Conservation (phyloP, 2,888 invertebrate species). For the Rhimphoctona megacephalus region DNA sequence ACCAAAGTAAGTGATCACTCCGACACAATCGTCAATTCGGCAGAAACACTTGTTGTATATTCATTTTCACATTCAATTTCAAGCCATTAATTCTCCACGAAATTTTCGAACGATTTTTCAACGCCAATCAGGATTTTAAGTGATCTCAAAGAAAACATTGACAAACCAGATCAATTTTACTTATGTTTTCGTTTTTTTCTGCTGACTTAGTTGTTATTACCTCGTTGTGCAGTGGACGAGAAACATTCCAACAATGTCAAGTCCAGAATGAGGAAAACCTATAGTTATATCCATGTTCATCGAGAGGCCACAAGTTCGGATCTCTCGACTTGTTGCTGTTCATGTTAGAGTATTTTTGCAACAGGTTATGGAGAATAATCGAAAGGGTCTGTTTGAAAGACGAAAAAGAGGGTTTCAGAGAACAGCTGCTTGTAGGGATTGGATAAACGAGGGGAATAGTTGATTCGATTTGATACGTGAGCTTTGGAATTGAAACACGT, state of each 20-base stretch:
- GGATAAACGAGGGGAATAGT: constrained; percentile 2
- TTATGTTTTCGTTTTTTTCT: background rate
- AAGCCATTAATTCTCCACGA: background rate
- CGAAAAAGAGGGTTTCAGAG: constrained; percentile 28
- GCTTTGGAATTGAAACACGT: constrained; percentile 55
- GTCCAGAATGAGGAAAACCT: background rate
- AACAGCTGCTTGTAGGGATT: constrained; percentile 3
- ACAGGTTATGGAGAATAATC: constrained; percentile 66
- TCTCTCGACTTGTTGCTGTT: constrained; percentile 67
- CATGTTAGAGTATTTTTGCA: constrained; percentile 63
- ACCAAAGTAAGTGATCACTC: background rate
- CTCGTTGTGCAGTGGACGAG: background rate
- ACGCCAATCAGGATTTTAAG: background rate
- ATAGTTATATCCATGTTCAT: background rate
- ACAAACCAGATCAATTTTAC: background rate
- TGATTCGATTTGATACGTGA: constrained; percentile 42
- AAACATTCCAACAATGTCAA: background rate
- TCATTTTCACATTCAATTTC: background rate
- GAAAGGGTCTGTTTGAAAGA: constrained; percentile 28
- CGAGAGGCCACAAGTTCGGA: background rate
- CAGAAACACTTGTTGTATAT: background rate
- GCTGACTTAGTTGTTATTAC: background rate
- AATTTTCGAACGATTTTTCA: too few relatives aligned
- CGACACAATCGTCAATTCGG: background rate
- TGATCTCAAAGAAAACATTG: background rate